phyloP scores from a whole-genome alignment of 2,888 invertebrate genomes.

The Plemyria rubiginata region DNA sequence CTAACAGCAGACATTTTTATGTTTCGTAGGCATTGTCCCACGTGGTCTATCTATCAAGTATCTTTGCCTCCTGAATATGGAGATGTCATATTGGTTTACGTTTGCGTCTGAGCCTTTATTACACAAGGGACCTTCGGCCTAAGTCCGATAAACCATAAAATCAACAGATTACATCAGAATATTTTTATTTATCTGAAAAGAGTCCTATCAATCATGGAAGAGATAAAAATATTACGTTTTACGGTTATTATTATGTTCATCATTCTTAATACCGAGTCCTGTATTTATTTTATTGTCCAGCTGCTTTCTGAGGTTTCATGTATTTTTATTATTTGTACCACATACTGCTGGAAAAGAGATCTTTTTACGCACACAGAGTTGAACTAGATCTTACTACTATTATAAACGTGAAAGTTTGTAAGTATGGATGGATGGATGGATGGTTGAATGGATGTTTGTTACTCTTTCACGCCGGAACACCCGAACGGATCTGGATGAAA shows the following conservation, averaged over 20 bases:
- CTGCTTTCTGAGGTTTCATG: not conserved
- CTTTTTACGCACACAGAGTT: no score
- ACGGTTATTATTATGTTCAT: not conserved
- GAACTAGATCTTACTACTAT: no score
- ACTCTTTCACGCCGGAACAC: no score
- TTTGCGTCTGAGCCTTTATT: slow-evolving; percentile 32
- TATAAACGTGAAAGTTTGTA: no score
- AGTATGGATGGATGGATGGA: no score
- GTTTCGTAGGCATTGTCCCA: no score
- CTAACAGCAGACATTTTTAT: no score
- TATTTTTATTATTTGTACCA: no score
- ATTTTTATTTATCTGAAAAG: slow-evolving; percentile 26
- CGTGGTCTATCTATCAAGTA: not conserved
- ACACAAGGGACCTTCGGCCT: slow-evolving; percentile 33
- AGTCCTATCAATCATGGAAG: slow-evolving; percentile 15
- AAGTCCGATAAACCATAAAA: slow-evolving; percentile 40
- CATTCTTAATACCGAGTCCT: not conserved
- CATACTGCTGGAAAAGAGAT: no score
- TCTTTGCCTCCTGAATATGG: slow-evolving; percentile 38
- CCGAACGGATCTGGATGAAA: no score
- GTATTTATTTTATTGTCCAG: not conserved
- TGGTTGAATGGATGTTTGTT: no score
- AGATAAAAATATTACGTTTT: slow-evolving; percentile 12
- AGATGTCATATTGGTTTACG: slow-evolving; percentile 39
- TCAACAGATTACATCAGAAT: slow-evolving; percentile 28